Evolutionary conservation across 2,797 vertebrate genomes (phyloP).

Genomic region (Pelochelys cantorii): DNA sequence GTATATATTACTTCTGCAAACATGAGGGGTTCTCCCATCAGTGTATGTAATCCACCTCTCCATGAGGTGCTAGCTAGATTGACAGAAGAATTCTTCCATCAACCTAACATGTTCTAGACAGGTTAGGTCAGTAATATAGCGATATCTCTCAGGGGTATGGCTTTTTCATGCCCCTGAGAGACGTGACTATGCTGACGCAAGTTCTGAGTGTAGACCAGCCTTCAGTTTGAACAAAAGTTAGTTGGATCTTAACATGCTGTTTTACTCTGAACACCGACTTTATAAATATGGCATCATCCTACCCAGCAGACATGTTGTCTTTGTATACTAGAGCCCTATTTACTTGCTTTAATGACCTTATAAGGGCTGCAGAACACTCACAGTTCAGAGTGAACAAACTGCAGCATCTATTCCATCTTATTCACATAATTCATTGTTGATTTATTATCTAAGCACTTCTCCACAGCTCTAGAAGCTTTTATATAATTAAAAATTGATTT

Average conservation of each 20-base stretch:
- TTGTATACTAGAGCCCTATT: neutral
- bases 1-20: neutral
- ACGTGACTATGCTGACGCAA: neutral
- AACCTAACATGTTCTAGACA: neutral
- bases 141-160: neutral
- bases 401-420: neutral
- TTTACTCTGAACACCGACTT: neutral
- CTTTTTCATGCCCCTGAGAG: neutral
- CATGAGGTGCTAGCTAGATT: neutral
- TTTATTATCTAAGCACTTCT: neutral
- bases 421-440: neutral
- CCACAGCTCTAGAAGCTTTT: conserved; percentile 1
- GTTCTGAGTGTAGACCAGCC: neutral
- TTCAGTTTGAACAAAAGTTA: neutral
- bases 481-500: neutral
- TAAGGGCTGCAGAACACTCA: neutral
- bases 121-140: neutral
- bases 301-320: neutral
- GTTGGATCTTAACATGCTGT: neutral
- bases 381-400: neutral
- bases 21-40: neutral
- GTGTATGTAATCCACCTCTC: neutral
- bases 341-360: neutral
- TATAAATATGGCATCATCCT: neutral
- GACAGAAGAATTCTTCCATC: neutral